These are phyloP conservation scores for Epistrophe eligans DNA, from an alignment of 2,888 invertebrate species.

Conservation along the genomic window DNA sequence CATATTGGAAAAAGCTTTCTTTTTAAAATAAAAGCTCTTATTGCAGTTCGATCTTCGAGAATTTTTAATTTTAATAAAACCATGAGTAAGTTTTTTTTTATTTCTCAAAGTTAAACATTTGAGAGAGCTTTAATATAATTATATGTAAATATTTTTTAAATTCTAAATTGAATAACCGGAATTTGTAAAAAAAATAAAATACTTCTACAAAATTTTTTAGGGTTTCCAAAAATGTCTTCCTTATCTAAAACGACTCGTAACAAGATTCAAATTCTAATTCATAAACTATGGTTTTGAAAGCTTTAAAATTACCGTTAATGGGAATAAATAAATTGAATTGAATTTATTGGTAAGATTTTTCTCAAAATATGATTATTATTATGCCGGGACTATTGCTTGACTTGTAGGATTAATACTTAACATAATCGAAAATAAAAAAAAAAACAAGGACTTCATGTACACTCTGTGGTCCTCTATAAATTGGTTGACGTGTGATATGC, in stretches of 20 bases:
- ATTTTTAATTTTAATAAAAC: too few species aligned
- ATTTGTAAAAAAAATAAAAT: too few species aligned
- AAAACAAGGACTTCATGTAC: slow-evolving; percentile 41
- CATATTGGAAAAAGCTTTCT: too few species aligned
- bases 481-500: slow-evolving; percentile 61
- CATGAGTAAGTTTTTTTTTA: too few species aligned
- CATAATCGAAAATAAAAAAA: slow-evolving; percentile 23
- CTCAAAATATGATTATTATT: not conserved
- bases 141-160: too few species aligned
- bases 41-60: too few species aligned
- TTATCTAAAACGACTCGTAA: slow-evolving; percentile 16
- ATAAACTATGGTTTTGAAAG: slow-evolving; percentile 9
- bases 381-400: not conserved
- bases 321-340: not conserved
- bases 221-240: slow-evolving; percentile 17
- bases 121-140: too few species aligned
- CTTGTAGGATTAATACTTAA: slow-evolving; percentile 3
- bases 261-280: slow-evolving; percentile 1
- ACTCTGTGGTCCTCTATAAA: slow-evolving; percentile 48
- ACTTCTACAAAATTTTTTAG: too few species aligned
- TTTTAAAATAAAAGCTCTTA: too few species aligned
- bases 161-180: too few species aligned
- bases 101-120: too few species aligned
- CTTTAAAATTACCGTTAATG: slow-evolving; percentile 38
- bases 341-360: not conserved